Evolutionary conservation across 2,888 invertebrate genomes (phyloP).

Genomic region (Phanerotoma sp.): DNA sequence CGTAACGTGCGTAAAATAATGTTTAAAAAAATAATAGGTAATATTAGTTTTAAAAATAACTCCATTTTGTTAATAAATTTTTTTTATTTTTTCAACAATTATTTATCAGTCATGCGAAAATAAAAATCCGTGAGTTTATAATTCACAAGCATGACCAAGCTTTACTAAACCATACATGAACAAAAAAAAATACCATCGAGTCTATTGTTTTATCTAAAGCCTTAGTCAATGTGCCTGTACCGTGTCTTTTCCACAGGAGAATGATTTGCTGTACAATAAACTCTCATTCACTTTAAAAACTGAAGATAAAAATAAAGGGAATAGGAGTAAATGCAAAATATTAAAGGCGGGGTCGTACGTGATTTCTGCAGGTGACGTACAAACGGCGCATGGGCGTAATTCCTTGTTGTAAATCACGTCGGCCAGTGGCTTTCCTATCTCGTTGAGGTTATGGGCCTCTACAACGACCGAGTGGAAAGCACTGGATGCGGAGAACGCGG

Average conservation of each 20-base stretch:
- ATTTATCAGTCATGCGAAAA: no score
- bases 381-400: constrained; percentile 41
- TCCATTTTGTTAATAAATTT: no score
- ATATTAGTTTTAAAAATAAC: no score
- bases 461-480: constrained; percentile 35
- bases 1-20: no score
- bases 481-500: neutral
- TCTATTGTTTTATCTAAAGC: no score
- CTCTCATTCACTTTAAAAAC: neutral
- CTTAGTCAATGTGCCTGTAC: no score
- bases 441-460: constrained; percentile 41
- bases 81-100: no score
- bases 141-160: no score
- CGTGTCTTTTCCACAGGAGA: neutral
- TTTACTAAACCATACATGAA: no score
- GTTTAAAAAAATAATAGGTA: no score
- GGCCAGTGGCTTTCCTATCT: constrained; percentile 39
- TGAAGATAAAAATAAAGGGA: constrained; percentile 6
- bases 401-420: constrained; percentile 46
- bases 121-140: no score
- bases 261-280: neutral
- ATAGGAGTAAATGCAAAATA: constrained; percentile 23
- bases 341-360: constrained; percentile 24
- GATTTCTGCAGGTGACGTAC: constrained; percentile 43
- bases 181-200: no score